phyloP scores from a whole-genome alignment of 2,888 invertebrate genomes.

The Lucinisca nassula region DNA sequence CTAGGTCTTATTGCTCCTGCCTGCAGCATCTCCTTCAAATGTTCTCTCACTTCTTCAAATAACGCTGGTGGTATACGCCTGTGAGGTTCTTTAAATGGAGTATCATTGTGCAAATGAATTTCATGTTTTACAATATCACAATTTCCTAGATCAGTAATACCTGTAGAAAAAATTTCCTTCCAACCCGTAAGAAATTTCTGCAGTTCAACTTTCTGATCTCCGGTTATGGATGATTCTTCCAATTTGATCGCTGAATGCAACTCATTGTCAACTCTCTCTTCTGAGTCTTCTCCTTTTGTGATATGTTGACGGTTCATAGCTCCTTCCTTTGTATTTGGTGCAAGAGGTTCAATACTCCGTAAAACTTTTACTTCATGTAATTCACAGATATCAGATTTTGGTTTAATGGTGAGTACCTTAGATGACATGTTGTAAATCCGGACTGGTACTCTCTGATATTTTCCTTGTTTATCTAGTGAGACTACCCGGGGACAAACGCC shows the following conservation, averaged over 20 bases:
- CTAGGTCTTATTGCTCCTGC: background rate
- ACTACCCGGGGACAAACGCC: slow-evolving; percentile 4
- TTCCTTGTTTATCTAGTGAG: background rate
- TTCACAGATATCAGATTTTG: background rate
- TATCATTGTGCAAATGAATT: background rate
- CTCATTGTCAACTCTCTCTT: background rate
- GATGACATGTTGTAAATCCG: background rate
- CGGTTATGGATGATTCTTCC: background rate
- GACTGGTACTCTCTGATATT: background rate
- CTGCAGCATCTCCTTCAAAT: background rate
- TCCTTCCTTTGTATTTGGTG: background rate
- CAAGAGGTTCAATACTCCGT: background rate
- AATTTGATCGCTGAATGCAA: background rate
- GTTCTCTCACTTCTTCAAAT: slow-evolving; percentile 21
- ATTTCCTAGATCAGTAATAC: background rate
- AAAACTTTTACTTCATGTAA: background rate
- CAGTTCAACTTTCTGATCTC: background rate
- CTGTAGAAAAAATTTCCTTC: background rate
- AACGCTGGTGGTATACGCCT: slow-evolving; percentile 29
- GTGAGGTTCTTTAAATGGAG: slow-evolving; percentile 26
- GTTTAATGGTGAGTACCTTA: background rate
- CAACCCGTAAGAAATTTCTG: background rate
- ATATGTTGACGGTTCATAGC: background rate
- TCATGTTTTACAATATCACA: background rate
- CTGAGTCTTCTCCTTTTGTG: background rate